A percentile compares a stretch with the other conserved stretches of the same genome.
Conservation (phyloP, 2,113 vertebrate species). For the Rhineura floridana region DNA sequence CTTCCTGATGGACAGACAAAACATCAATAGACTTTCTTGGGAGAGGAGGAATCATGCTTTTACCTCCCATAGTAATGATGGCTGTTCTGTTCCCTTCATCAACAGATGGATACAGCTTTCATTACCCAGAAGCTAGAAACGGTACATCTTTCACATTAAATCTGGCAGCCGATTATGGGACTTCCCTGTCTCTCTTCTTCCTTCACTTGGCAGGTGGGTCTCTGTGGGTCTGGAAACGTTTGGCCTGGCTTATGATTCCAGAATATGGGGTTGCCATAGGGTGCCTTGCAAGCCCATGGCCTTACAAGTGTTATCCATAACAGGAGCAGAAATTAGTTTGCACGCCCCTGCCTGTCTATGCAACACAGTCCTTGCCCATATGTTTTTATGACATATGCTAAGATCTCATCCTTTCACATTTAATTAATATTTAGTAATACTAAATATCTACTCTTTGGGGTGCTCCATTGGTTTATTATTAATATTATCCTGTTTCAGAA, state of each 20-base stretch:
- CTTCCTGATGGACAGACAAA: not conserved
- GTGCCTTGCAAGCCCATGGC: not conserved
- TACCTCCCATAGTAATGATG: not conserved
- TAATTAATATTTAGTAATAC: not conserved
- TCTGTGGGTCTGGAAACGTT: not conserved
- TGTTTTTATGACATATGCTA: not conserved
- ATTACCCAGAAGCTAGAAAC: slow-evolving; percentile 35
- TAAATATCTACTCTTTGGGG: not conserved
- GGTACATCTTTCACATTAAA: not conserved
- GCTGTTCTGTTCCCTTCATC: not conserved
- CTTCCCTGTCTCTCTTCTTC: not conserved
- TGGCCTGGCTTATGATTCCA: not conserved
- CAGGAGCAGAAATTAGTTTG: not conserved
- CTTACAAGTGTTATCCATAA: not conserved
- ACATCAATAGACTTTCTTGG: not conserved
- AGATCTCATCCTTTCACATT: not conserved
- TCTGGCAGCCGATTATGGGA: not conserved
- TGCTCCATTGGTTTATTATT: slow-evolving; percentile 6
- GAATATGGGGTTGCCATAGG: not conserved
- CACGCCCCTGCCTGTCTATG: no score
- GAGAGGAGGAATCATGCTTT: not conserved
- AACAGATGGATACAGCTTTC: not conserved
- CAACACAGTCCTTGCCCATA: not conserved
- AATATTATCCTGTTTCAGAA: not conserved
- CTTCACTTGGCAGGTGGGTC: slow-evolving; percentile 60